Percentiles rank a stretch among this genome's conserved stretches.
These are phyloP conservation scores for Conus canariensis DNA, from an alignment of 2,888 invertebrate genomes.

Conservation along the genomic window DNA sequence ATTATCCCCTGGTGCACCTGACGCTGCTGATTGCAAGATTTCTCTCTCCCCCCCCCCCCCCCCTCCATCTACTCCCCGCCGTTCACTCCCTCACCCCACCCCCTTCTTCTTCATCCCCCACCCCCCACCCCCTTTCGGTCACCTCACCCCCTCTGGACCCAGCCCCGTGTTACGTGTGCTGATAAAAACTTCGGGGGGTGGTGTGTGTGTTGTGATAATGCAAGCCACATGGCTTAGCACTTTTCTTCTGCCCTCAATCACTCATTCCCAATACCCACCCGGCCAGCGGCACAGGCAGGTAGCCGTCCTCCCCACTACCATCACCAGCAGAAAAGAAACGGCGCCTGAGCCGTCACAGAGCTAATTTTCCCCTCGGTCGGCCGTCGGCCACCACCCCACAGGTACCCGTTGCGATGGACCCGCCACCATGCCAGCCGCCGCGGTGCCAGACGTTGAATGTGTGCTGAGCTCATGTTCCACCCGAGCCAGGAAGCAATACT, in stretches of 20 bases:
- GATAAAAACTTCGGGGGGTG: slow-evolving; percentile 8
- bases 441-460: background rate
- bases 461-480: background rate
- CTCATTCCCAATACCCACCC: background rate
- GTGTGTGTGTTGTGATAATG: slow-evolving; percentile 19
- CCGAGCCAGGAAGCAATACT: background rate
- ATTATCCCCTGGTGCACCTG: too few species aligned
- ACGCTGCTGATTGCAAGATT: too few species aligned
- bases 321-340: background rate
- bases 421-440: background rate
- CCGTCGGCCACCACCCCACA: background rate
- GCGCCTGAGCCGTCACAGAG: background rate
- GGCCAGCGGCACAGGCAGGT: too few species aligned
- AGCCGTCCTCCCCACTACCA: too few species aligned
- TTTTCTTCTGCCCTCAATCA: background rate
- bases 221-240: background rate
- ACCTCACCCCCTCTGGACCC: background rate
- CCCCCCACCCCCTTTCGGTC: background rate
- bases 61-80: background rate
- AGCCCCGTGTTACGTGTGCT: slow-evolving; percentile 1
- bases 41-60: background rate
- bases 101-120: background rate
- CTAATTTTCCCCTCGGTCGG: background rate
- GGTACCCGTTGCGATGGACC: slow-evolving; percentile 5
- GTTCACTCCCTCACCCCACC: background rate